These are phyloP conservation scores for Marisa cornuarietis DNA, from an alignment of 1,140 invertebrate genomes.

Conservation along the genomic window DNA sequence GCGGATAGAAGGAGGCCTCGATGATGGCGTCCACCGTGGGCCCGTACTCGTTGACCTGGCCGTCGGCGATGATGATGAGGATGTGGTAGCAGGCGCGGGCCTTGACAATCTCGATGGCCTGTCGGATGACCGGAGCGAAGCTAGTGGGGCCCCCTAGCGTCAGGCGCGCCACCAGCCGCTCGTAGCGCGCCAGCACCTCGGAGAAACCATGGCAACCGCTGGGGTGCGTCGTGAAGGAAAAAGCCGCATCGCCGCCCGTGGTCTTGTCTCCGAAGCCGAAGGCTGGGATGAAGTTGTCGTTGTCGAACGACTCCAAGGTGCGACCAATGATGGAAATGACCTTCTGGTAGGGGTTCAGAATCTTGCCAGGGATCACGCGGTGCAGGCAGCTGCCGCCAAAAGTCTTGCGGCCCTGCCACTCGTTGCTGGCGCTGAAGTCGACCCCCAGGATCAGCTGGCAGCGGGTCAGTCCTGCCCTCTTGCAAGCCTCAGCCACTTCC, in stretches of 20 bases:
- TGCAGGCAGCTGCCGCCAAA: constrained; percentile 67
- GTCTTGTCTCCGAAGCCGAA: constrained; percentile 68
- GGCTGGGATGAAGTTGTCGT: constrained; percentile 65
- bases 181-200: constrained; percentile 65
- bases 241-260: constrained; percentile 66
- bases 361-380: constrained; percentile 50
- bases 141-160: constrained; percentile 69
- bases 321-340: constrained; percentile 69
- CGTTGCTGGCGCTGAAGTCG: constrained; percentile 71
- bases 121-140: constrained; percentile 68
- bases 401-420: constrained; percentile 69
- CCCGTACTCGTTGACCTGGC: constrained; percentile 68
- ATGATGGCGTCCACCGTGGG: constrained; percentile 69
- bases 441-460: constrained; percentile 67
- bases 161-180: constrained; percentile 52
- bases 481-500: constrained; percentile 62
- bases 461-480: constrained; percentile 65
- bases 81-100: constrained; percentile 66
- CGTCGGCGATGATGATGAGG: constrained; percentile 70
- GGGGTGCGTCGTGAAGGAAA: constrained; percentile 59
- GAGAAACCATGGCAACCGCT: constrained; percentile 62
- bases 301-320: constrained; percentile 67
- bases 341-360: constrained; percentile 64
- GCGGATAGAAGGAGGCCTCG: constrained; percentile 68
- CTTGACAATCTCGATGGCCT: constrained; percentile 68